Evolutionary conservation across 2,797 vertebrate genomes (phyloP).

Genomic region (Pantherophis alleghaniensis): DNA sequence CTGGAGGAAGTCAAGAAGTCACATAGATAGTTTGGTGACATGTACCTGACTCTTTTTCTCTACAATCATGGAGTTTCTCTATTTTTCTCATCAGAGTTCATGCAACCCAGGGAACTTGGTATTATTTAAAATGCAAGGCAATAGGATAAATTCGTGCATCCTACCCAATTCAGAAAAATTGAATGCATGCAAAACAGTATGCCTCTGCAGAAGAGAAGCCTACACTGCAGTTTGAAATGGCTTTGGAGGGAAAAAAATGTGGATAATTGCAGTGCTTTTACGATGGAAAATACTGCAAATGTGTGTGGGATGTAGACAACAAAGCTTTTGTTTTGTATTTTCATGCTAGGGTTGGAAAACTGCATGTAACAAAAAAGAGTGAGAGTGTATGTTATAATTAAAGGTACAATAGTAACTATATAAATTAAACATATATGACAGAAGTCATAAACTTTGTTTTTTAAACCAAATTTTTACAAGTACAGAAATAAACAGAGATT

Average conservation of each 20-base stretch:
- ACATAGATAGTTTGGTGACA: not conserved
- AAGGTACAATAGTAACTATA: not conserved
- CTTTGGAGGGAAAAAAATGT: not conserved
- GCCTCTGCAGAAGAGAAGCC: conserved; percentile 28
- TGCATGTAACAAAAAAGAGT: not conserved
- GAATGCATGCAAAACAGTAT: not conserved
- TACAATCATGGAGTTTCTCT: not conserved
- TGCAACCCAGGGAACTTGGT: not conserved
- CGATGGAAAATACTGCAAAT: not conserved
- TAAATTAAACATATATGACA: not conserved
- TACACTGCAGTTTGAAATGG: conserved; percentile 25
- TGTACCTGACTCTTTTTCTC: not conserved
- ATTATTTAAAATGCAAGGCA: not conserved
- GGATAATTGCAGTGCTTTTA: not conserved
- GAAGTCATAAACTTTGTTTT: not conserved
- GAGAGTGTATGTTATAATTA: not conserved
- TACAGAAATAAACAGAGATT: not conserved
- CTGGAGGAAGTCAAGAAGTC: not conserved
- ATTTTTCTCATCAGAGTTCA: conserved; percentile 6
- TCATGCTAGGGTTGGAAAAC: not conserved
- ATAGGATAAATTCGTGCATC: not conserved
- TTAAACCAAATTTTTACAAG: not conserved
- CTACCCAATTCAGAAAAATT: conserved; percentile 23
- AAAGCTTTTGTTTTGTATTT: not conserved
- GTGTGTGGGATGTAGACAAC: not conserved